Evolutionary conservation across 1,140 invertebrate genomes (phyloP).

Genomic region (Heliconius hermathena): DNA sequence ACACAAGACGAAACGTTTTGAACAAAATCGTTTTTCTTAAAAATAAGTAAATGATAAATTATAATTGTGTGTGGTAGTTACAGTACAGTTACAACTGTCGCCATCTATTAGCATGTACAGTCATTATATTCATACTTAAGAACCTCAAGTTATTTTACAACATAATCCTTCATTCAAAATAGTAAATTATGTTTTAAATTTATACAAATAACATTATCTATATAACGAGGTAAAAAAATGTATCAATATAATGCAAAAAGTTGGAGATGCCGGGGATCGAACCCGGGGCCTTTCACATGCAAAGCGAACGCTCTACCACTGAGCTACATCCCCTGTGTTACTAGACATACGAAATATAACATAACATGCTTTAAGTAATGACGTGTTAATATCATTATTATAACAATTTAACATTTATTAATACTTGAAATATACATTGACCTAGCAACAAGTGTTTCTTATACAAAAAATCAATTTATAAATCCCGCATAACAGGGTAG

Average conservation of each 20-base stretch:
- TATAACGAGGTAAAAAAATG: background rate
- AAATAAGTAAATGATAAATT: no score
- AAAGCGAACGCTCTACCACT: conserved; percentile 96
- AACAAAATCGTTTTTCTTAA: no score
- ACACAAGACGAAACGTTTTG: no score
- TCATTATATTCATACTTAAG: background rate
- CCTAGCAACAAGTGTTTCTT: background rate
- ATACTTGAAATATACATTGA: background rate
- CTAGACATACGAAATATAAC: conserved; percentile 33
- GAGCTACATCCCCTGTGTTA: conserved; percentile 82
- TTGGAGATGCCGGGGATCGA: conserved; percentile 54
- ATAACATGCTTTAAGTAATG: background rate
- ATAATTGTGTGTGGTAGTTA: background rate
- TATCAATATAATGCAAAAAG: conserved; percentile 18
- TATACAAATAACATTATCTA: no score
- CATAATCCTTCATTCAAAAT: no score
- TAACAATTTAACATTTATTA: background rate
- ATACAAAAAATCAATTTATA: no score
- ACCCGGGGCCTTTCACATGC: conserved; percentile 84
- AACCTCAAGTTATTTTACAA: background rate
- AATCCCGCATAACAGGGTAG: no score
- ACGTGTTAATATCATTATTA: background rate
- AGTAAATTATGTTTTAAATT: no score
- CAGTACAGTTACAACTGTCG: background rate
- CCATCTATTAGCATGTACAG: background rate